Evolutionary conservation across 92 coral and sea anemone genomes (phyloP).

Genomic region (Metridium senile): DNA sequence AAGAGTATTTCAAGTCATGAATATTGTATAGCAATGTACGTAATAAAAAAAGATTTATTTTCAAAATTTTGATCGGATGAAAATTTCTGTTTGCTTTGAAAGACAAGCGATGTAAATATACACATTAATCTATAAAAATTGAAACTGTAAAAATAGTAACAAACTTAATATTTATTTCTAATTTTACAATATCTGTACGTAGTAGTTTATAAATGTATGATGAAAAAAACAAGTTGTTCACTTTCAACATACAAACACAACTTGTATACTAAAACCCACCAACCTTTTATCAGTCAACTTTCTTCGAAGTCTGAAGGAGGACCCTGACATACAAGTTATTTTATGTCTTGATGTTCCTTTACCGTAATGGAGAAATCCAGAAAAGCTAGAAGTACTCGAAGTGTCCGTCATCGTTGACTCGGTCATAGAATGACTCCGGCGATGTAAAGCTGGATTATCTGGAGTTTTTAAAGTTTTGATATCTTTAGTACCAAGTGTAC

Average conservation of each 20-base stretch:
- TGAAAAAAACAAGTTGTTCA: too few relatives aligned
- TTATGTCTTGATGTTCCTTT: slow-evolving; percentile 39
- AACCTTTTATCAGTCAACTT: slow-evolving; percentile 84
- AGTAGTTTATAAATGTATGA: too few relatives aligned
- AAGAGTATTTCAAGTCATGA: not conserved
- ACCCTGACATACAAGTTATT: slow-evolving; percentile 54
- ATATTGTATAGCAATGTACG: slow-evolving; percentile 2
- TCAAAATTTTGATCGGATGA: not conserved
- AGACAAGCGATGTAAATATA: not conserved
- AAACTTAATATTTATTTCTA: too few relatives aligned
- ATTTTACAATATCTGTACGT: too few relatives aligned
- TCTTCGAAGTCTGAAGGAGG: slow-evolving; percentile 63
- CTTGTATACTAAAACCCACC: too few relatives aligned
- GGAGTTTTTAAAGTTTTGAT: slow-evolving; percentile 11
- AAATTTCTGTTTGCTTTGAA: not conserved
- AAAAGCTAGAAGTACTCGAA: slow-evolving; percentile 32
- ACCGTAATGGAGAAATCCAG: slow-evolving; percentile 32
- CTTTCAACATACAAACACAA: too few relatives aligned
- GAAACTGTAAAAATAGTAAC: too few relatives aligned
- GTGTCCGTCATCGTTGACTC: slow-evolving; percentile 51
- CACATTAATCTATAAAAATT: too few relatives aligned
- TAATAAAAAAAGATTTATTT: not conserved
- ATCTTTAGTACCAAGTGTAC: slow-evolving; percentile 4
- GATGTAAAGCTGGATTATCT: slow-evolving; percentile 19
- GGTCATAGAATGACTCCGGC: slow-evolving; percentile 65